Base-by-base conservation (phyloP, 2,888 invertebrate genomes). In the Corbicula japonica region DNA sequence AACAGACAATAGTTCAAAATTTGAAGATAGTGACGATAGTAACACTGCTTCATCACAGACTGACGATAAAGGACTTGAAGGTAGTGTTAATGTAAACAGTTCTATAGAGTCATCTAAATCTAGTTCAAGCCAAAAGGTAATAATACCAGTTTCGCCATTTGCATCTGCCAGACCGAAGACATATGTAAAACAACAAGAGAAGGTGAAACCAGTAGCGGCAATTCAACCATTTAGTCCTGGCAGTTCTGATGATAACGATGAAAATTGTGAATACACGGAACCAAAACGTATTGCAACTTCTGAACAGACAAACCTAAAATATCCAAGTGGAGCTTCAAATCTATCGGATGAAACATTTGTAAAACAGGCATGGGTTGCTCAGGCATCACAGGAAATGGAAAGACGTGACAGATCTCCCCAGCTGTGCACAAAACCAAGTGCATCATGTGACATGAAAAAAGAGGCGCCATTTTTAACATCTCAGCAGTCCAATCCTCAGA, bases 31-130 rank as follows among this genome's bases (percentile, higher is more conserved):
- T 52, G 28, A 5, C 26, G 32, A 5, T 32, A 52, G 52, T 52
- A 28, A 26, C 32, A 28, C 4, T 30, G 32, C 3, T 52, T 23
- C 15, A 32, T 52, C 23, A 26, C 21, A 48, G n/a, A n/a, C n/a
- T n/a, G 8, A 38, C 41, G 21, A 58, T 28, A 21, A 41, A 61
- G 0, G 18, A 18, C 52, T 63, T 63, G 63, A 63, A 21, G 50
- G n/a, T 23, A 63, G 63, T 50, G 63, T 63, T 21, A 63, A 63
- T 63, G 18, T 35, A 0, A 50, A 63, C 50, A 63, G 63, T 23
- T 35, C 63, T 26, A 32, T 15, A 4, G 35, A 34, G 3, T 4
- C 12, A 6, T 48, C 48, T 15, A 63, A 63, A 63, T 15, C 63
- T n/a, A 63, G 48, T 21, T 41, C 46, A n/a, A 15, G 28, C 5